Evolutionary conservation across 2,888 invertebrate genomes (phyloP).

Genomic region (Zygothrica quintamaculata): DNA sequence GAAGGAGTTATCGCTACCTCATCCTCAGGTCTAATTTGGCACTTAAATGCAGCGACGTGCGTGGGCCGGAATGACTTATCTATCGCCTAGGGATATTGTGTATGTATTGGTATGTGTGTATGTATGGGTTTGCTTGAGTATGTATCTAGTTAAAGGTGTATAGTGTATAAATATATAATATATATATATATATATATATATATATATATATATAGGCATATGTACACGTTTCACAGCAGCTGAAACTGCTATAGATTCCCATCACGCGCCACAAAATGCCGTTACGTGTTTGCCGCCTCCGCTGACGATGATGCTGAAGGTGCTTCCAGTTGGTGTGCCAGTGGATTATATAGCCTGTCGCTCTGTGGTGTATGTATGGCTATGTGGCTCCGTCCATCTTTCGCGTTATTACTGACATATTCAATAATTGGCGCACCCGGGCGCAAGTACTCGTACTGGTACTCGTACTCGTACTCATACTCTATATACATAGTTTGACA

Average conservation of each 20-base stretch:
- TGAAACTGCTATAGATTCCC: slow-evolving; percentile 61
- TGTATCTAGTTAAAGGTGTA: neutral
- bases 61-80: slow-evolving; percentile 62
- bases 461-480: too few species aligned
- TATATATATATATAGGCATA: slow-evolving; percentile 67
- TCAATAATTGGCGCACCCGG: slow-evolving; percentile 67
- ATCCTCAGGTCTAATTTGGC: slow-evolving; percentile 68
- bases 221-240: slow-evolving; percentile 65
- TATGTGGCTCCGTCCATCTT: slow-evolving; percentile 38
- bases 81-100: slow-evolving; percentile 26
- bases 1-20: slow-evolving; percentile 19
- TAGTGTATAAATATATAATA: too few species aligned
- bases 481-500: slow-evolving; percentile 57
- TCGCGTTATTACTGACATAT: slow-evolving; percentile 58
- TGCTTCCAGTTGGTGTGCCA: slow-evolving; percentile 50
- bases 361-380: slow-evolving; percentile 4
- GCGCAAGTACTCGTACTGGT: slow-evolving; percentile 18
- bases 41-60: slow-evolving; percentile 80
- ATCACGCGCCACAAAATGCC: slow-evolving; percentile 77
- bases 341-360: slow-evolving; percentile 52
- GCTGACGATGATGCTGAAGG: slow-evolving; percentile 35
- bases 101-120: slow-evolving; percentile 2
- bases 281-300: slow-evolving; percentile 75
- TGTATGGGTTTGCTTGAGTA: neutral
- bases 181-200: too few species aligned